These are phyloP conservation scores for Saccostrea echinata DNA, from an alignment of 1,140 invertebrate species.

Conservation along the genomic window DNA sequence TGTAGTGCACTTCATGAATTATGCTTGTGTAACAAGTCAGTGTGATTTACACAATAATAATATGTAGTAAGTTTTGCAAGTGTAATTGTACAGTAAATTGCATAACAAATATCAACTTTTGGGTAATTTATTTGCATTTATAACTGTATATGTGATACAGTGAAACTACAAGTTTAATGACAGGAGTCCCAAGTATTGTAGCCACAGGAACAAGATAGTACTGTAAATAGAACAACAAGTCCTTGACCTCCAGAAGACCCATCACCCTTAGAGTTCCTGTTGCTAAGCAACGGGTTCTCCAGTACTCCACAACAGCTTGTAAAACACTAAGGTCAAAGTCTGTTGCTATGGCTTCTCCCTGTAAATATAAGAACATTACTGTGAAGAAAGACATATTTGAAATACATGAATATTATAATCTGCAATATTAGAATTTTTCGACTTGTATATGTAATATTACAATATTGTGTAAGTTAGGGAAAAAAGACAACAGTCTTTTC, in stretches of 20 bases:
- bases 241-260: constrained; percentile 68
- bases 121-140: constrained; percentile 1
- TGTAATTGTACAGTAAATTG: no score
- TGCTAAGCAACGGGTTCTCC: constrained; percentile 67
- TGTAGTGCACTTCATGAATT: no score
- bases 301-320: constrained; percentile 67
- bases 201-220: constrained; percentile 75
- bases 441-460: no score
- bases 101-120: no score
- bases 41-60: no score
- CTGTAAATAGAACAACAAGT: constrained; percentile 73
- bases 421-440: not conserved
- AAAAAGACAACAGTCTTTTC: no score
- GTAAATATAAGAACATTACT: constrained; percentile 13
- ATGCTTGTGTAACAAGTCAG: no score
- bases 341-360: constrained; percentile 70
- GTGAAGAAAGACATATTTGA: not conserved
- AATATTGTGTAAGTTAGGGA: no score
- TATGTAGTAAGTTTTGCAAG: no score
- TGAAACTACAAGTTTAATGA: constrained; percentile 70
- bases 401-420: not conserved
- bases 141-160: constrained; percentile 67
- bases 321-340: constrained; percentile 64
- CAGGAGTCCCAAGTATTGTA: constrained; percentile 72
- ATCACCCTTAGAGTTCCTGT: constrained; percentile 69